Conservation (phyloP, 2,113 vertebrate genomes). For the Archocentrus centrarchus region DNA sequence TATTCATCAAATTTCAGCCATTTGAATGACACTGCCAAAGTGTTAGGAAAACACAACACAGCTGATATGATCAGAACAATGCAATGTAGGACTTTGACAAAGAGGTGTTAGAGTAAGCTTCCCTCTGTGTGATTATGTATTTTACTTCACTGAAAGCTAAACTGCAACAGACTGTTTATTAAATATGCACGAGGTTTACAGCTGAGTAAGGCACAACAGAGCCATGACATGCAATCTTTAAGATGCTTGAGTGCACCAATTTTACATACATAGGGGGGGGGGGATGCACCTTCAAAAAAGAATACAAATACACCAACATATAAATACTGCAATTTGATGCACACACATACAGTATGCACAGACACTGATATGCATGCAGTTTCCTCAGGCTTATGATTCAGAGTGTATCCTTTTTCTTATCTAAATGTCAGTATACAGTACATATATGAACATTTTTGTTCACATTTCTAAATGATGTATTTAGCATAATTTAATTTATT, state of each 20-base stretch:
- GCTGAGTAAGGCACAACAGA: constrained; percentile 20
- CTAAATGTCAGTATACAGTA: neutral
- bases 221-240: constrained; percentile 38
- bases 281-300: neutral
- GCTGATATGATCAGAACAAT: neutral
- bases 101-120: neutral
- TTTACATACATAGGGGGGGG: neutral
- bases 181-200: constrained; percentile 59
- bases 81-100: neutral
- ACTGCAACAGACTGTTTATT: constrained; percentile 40
- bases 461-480: neutral
- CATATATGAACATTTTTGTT: neutral
- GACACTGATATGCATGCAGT: neutral
- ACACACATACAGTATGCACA: neutral
- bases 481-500: constrained; percentile 10
- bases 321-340: neutral
- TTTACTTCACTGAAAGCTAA: constrained; percentile 23
- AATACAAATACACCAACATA: neutral
- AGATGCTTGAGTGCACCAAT: constrained; percentile 47
- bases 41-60: constrained; percentile 24
- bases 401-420: neutral
- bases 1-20: constrained; percentile 40
- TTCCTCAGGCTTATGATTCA: neutral
- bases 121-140: constrained; percentile 13
- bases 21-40: constrained; percentile 16